Evolutionary conservation across 2,113 vertebrate species (phyloP).

Genomic region (Anguilla japonica): DNA sequence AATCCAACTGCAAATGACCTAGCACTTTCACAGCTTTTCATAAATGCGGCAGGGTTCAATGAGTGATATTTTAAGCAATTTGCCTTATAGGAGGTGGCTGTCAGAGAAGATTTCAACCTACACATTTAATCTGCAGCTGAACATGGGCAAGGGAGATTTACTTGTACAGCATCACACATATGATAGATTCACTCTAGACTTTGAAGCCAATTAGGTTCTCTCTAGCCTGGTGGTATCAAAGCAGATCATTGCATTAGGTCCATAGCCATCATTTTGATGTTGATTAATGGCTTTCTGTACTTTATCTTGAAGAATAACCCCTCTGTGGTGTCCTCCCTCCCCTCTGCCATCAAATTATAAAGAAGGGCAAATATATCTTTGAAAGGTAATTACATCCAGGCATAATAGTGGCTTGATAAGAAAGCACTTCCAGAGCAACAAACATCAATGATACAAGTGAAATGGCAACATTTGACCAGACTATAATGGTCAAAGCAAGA

Average conservation of each 20-base stretch:
- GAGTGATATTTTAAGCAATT: slow-evolving; percentile 30
- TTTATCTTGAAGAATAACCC: slow-evolving; percentile 11
- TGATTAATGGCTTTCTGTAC: slow-evolving; percentile 34
- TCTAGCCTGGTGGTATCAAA: slow-evolving; percentile 29
- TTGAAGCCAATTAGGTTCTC: slow-evolving; percentile 32
- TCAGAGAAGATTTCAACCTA: slow-evolving; percentile 29
- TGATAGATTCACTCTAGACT: slow-evolving; percentile 20
- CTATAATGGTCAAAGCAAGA: background rate
- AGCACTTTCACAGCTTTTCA: slow-evolving; percentile 8
- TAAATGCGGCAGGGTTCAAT: background rate
- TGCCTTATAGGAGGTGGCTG: slow-evolving; percentile 23
- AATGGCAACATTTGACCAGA: background rate
- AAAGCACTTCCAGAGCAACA: background rate
- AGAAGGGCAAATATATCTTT: slow-evolving; percentile 9
- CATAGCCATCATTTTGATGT: slow-evolving; percentile 19
- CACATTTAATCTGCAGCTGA: slow-evolving; percentile 24
- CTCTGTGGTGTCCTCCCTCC: background rate
- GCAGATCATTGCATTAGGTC: slow-evolving; percentile 29
- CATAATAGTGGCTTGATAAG: background rate
- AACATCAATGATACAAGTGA: slow-evolving; percentile 6
- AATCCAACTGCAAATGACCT: slow-evolving; percentile 14
- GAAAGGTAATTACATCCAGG: background rate
- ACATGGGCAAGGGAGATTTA: slow-evolving; percentile 18
- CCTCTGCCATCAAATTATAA: slow-evolving; percentile 5
- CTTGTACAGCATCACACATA: slow-evolving; percentile 19